Conservation (phyloP, 2,797 vertebrate genomes). For the Neosilurus mollespiculum region DNA sequence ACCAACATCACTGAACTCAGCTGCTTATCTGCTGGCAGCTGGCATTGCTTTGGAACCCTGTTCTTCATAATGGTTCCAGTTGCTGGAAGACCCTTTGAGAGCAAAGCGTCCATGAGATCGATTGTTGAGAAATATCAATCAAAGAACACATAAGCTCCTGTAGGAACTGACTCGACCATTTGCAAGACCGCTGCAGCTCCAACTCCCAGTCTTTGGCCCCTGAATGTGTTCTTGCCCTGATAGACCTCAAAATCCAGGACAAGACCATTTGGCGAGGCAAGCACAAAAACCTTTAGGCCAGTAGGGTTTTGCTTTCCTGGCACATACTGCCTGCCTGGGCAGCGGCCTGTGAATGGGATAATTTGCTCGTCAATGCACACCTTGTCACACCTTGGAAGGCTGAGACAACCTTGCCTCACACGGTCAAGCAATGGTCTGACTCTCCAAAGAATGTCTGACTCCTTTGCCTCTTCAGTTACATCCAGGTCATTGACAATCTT, state of each 20-base stretch:
- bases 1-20: slow-evolving; percentile 31
- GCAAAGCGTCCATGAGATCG: no score
- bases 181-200: slow-evolving; percentile 37
- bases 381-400: slow-evolving; percentile 32
- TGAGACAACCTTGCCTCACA: slow-evolving; percentile 40
- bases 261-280: slow-evolving; percentile 52
- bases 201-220: slow-evolving; percentile 1
- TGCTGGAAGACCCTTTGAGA: no score
- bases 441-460: slow-evolving; percentile 47
- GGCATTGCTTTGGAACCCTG: slow-evolving; percentile 9
- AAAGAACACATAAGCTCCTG: slow-evolving; percentile 43
- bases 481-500: slow-evolving; percentile 32
- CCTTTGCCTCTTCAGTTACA: slow-evolving; percentile 45
- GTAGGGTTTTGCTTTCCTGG: slow-evolving; percentile 46
- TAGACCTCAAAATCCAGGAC: slow-evolving; percentile 53
- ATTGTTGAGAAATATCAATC: slow-evolving; percentile 1
- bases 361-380: slow-evolving; percentile 52
- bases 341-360: slow-evolving; percentile 47
- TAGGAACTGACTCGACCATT: slow-evolving; percentile 42
- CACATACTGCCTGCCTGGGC: slow-evolving; percentile 41
- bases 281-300: slow-evolving; percentile 52
- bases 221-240: slow-evolving; percentile 46
- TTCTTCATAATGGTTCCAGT: no score
- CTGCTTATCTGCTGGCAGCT: neutral
- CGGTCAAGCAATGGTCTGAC: slow-evolving; percentile 42